A percentile compares a stretch with the other conserved stretches of the same genome.
Conservation (phyloP, 2,888 invertebrate species). For the Malthinus flaveolus region DNA sequence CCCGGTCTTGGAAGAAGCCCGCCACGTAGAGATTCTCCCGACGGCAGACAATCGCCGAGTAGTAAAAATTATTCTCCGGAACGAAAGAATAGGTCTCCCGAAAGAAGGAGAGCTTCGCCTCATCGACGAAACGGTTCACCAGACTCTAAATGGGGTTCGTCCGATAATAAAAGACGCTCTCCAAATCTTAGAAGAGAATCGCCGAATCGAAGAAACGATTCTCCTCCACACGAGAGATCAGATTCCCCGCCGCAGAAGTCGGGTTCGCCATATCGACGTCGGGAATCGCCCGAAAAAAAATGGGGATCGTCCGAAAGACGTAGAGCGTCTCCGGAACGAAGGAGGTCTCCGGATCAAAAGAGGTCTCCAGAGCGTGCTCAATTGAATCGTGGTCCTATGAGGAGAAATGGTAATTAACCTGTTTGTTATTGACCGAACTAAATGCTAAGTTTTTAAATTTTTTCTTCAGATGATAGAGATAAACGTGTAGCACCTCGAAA, state of each 20-base stretch:
- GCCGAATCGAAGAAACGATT: slow-evolving; percentile 20
- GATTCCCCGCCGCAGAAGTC: slow-evolving; percentile 1
- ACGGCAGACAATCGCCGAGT: slow-evolving; percentile 7
- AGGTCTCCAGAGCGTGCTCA: slow-evolving; percentile 18
- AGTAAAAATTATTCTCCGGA: slow-evolving; percentile 20
- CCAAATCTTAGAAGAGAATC: slow-evolving; percentile 20
- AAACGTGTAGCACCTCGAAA: slow-evolving; percentile 13
- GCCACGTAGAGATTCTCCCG: slow-evolving; percentile 15
- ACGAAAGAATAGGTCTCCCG: neutral
- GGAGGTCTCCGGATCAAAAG: slow-evolving; percentile 10
- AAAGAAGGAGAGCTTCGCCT: slow-evolving; percentile 19
- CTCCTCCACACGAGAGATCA: slow-evolving; percentile 11
- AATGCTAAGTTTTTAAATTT: neutral
- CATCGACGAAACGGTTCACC: slow-evolving; percentile 24
- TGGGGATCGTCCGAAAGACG: slow-evolving; percentile 17
- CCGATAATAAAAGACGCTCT: slow-evolving; percentile 9
- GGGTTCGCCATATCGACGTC: slow-evolving; percentile 12
- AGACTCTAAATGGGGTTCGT: slow-evolving; percentile 21
- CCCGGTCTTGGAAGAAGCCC: slow-evolving; percentile 8
- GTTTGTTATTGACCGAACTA: neutral
- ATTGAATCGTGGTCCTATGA: slow-evolving; percentile 12
- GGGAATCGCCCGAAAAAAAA: slow-evolving; percentile 21
- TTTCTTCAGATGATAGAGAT: slow-evolving; percentile 17
- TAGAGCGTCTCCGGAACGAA: neutral
- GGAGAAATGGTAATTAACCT: slow-evolving; percentile 21